A percentile compares a stretch with the other conserved stretches of the same genome.
phyloP scores from a whole-genome alignment of 2,113 vertebrate species.

The Enhydra lutris region DNA sequence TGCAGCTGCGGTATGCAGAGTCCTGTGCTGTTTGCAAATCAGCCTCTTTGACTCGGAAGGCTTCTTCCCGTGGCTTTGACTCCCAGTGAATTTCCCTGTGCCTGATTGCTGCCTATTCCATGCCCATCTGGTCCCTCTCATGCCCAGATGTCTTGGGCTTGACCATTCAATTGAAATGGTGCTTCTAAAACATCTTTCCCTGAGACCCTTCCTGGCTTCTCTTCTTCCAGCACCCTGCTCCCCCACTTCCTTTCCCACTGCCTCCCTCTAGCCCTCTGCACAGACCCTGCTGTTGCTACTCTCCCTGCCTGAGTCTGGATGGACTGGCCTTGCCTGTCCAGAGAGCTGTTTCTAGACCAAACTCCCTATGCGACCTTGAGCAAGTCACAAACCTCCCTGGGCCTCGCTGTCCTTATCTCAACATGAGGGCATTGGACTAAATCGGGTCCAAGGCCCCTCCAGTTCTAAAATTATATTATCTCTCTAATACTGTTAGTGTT shows the following conservation, averaged over 20 bases:
- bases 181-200: not conserved
- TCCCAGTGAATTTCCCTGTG: not conserved
- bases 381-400: not conserved
- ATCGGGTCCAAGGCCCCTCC: conserved; percentile 38
- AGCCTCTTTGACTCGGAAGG: conserved; percentile 41
- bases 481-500: not conserved
- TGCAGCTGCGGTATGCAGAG: conserved; percentile 12
- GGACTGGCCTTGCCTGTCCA: not conserved
- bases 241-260: not conserved
- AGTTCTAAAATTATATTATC: conserved; percentile 46
- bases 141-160: not conserved
- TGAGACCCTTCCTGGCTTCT: not conserved
- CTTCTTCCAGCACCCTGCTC: not conserved
- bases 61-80: conserved; percentile 48
- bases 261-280: not conserved
- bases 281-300: not conserved
- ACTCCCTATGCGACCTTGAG: conserved; percentile 1
- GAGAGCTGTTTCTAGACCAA: not conserved
- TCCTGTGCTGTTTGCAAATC: conserved; percentile 14
- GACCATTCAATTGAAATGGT: conserved; percentile 12
- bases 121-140: conserved; percentile 29
- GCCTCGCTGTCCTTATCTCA: not conserved
- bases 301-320: not conserved
- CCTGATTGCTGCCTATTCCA: not conserved
- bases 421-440: not conserved